Conservation (phyloP, 2,797 vertebrate species). For the Enteromius radiatus region DNA sequence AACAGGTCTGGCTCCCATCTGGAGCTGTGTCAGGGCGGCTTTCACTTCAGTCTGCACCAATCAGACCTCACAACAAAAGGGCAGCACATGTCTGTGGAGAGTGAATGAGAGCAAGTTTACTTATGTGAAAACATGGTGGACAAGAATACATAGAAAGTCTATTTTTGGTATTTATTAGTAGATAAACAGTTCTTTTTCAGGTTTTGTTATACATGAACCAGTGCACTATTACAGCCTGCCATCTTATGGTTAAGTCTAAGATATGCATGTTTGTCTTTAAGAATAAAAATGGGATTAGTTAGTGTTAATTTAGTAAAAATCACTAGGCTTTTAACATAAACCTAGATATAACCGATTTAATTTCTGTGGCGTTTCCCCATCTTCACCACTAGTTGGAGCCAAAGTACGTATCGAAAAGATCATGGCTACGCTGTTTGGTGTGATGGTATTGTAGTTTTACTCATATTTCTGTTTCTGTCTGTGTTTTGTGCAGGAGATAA, state of each 20-base stretch:
- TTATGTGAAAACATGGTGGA: slow-evolving; percentile 1
- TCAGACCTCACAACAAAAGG: slow-evolving; percentile 3
- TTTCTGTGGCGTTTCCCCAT: background rate
- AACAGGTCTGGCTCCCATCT: slow-evolving; percentile 66
- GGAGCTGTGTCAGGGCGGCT: slow-evolving; percentile 54
- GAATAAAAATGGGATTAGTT: background rate
- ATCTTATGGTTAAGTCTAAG: slow-evolving; percentile 13
- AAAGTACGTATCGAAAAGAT: background rate
- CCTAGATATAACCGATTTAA: background rate
- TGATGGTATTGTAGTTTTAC: background rate
- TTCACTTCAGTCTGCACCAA: slow-evolving; percentile 5
- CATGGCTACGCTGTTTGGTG: background rate
- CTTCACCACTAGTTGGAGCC: background rate
- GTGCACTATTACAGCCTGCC: background rate
- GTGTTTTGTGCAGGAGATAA: slow-evolving; percentile 72
- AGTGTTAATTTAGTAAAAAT: background rate
- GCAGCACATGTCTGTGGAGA: slow-evolving; percentile 18
- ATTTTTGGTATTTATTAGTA: background rate
- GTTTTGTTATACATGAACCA: background rate
- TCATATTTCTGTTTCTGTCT: slow-evolving; percentile 3
- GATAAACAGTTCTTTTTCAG: background rate
- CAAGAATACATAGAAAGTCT: background rate
- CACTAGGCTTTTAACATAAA: background rate
- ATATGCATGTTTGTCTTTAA: background rate
- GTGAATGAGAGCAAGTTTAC: slow-evolving; percentile 41